phyloP scores from a whole-genome alignment of 2,797 vertebrate genomes.

The Danio aesculapii region DNA sequence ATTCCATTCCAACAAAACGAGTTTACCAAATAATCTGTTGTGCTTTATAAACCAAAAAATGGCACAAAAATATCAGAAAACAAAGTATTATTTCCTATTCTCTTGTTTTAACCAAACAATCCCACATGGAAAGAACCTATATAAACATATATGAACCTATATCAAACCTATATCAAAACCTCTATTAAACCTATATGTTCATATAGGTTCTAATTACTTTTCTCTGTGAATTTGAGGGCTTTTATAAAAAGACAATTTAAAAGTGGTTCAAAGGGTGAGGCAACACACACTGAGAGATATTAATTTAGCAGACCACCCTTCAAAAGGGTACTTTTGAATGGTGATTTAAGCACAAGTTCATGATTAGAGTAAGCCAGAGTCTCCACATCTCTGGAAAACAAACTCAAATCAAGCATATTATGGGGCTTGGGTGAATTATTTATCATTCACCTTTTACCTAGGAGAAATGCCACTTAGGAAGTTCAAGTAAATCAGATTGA shows the following conservation, averaged over 20 bases:
- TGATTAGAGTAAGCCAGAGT: neutral
- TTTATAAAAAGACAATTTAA: neutral
- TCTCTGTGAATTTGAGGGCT: neutral
- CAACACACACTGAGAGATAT: neutral
- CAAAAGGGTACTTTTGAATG: neutral
- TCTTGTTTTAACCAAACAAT: neutral
- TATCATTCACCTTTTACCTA: neutral
- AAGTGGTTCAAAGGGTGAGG: neutral
- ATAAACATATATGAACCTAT: too few species aligned
- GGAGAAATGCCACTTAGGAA: conserved; percentile 54
- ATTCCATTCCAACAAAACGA: neutral
- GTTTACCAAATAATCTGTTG: neutral
- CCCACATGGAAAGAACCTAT: too few species aligned
- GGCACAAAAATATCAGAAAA: conserved; percentile 24
- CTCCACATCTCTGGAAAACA: neutral
- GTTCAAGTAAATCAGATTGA: conserved; percentile 49
- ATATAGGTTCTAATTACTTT: neutral
- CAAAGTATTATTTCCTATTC: neutral
- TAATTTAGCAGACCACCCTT: neutral
- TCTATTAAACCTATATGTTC: too few species aligned
- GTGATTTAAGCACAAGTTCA: conserved; percentile 2
- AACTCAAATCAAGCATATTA: neutral
- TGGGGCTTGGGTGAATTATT: neutral
- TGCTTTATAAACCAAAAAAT: neutral
- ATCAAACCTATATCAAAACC: too few species aligned